Base-by-base conservation (phyloP, 2,888 invertebrate genomes). In the Elysia crispata region DNA sequence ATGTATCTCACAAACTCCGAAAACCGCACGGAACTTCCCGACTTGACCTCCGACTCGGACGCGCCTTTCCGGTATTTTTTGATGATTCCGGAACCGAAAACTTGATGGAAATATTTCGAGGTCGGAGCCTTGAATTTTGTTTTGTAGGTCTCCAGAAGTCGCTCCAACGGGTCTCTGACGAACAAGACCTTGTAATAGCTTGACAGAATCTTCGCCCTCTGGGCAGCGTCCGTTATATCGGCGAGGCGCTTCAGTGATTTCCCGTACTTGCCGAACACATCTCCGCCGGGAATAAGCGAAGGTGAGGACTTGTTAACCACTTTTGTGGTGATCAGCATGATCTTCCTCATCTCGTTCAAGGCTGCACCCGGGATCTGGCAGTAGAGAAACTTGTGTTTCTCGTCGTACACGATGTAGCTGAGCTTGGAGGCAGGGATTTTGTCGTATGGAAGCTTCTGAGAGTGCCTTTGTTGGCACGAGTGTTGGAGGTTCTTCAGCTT, bases 331-430 rank as follows among this genome's bases (percentile, higher is more conserved):
- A 96, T 94, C 95, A 97, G 95, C 76, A 97, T 92, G 41, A 97
- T 94, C 69, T 97, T 94, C 91, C 97, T 97, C 97, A 97, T 97
- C 92, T 97, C 97, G 15, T 97, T 97, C 91, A 97, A 97, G 79
- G 97, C 97, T 76, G 89, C 90, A 95, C 97, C 97, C 79, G 97
- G 97, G 83, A 97, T 97, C 92, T 97, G 97, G 91, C 97, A 97
- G 90, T 97, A 97, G 11, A 97, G 93, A 30, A 97, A 93, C 90
- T 95, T 95, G 89, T 96, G 96, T 81, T 94, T 94, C 87, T 95
- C 95, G 91, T 97, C 96, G 50, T 97, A 95, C 13, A 86, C 74
- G 1, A 86, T 82, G 28, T 67, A 77, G 28, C 66, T 54, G 0
- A 83, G 72, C 13, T 83, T 81, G 23, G 82, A 76, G 60, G 79